Conservation (phyloP, 1,140 invertebrate genomes). For the Drosophila neocordata region DNA sequence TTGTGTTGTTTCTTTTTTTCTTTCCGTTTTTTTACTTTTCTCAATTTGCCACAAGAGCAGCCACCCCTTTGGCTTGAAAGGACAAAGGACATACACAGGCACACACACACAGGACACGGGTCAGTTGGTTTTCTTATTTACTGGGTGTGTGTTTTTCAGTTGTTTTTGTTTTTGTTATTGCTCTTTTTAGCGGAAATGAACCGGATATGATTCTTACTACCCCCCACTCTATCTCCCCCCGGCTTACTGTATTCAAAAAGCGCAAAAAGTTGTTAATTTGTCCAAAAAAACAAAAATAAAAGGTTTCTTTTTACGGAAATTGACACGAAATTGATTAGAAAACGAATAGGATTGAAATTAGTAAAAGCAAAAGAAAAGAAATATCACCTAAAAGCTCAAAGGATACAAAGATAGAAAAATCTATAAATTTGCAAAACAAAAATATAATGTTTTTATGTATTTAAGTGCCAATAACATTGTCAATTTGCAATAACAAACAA, state of each 20-base stretch:
- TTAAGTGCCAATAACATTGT: conserved; percentile 42
- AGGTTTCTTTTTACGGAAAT: conserved; percentile 12
- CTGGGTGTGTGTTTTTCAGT: conserved; percentile 36
- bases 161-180: conserved; percentile 37
- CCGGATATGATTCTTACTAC: conserved; percentile 53
- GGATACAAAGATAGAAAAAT: neutral
- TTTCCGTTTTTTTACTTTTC: conserved; percentile 2
- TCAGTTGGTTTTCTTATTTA: conserved; percentile 33
- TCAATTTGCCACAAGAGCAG: conserved; percentile 22
- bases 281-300: neutral
- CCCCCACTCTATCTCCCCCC: conserved; percentile 42
- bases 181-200: conserved; percentile 59
- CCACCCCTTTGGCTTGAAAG: conserved; percentile 32
- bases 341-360: neutral
- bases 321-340: neutral
- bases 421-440: neutral
- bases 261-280: conserved; percentile 2
- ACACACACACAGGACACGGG: conserved; percentile 32
- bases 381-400: too few species aligned
- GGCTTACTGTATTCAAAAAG: conserved; percentile 15
- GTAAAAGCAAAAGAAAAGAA: neutral
- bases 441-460: too few species aligned
- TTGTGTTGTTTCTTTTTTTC: conserved; percentile 17
- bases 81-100: neutral
- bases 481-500: conserved; percentile 71